phyloP scores from a whole-genome alignment of 2,888 invertebrate genomes.

The Sphinx pinastri region DNA sequence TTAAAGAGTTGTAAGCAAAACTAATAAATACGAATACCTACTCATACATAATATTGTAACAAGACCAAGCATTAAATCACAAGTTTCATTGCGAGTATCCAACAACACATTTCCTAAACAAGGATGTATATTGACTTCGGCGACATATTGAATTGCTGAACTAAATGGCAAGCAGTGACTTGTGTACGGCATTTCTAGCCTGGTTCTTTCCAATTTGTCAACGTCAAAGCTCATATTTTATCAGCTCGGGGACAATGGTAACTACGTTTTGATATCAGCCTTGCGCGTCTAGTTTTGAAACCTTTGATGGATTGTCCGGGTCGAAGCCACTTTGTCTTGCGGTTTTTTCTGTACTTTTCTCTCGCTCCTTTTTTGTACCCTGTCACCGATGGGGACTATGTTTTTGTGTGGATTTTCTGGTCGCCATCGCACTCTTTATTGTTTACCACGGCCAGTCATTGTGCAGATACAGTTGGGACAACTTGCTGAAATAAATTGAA shows the following conservation, averaged over 20 bases:
- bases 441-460: slow-evolving; percentile 17
- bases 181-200: slow-evolving; percentile 27
- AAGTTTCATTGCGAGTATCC: neutral
- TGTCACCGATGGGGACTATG: slow-evolving; percentile 26
- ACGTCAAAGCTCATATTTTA: slow-evolving; percentile 80
- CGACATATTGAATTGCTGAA: slow-evolving; percentile 6
- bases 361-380: slow-evolving; percentile 44
- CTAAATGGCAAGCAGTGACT: slow-evolving; percentile 25
- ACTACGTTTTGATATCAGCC: slow-evolving; percentile 79
- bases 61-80: neutral
- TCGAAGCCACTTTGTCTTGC: slow-evolving; percentile 58
- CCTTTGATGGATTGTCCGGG: slow-evolving; percentile 71
- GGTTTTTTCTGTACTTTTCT: slow-evolving; percentile 38
- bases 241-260: slow-evolving; percentile 76
- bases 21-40: neutral
- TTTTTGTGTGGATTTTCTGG: slow-evolving; percentile 16
- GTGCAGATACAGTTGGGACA: neutral
- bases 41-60: neutral
- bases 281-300: slow-evolving; percentile 67
- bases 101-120: neutral
- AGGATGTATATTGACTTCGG: neutral
- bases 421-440: slow-evolving; percentile 1
- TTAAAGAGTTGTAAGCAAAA: too few relatives aligned
- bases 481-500: neutral
- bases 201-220: slow-evolving; percentile 67